Percentiles rank a stretch among this genome's conserved stretches.
Conservation (phyloP, 2,113 vertebrate species). For the Fukomys damarensis region DNA sequence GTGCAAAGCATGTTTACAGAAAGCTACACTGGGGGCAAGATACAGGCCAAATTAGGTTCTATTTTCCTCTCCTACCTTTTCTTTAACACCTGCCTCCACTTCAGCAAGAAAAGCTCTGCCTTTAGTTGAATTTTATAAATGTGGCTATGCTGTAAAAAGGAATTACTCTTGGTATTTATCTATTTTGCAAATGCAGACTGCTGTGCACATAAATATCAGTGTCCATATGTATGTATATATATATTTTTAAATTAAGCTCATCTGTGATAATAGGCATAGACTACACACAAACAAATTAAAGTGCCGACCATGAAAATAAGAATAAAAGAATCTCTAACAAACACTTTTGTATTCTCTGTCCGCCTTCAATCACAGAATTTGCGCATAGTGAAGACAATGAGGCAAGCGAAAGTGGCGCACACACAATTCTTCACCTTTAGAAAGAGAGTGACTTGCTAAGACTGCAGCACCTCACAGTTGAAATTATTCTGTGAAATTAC, state of each 20-base stretch:
- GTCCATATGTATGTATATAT: background rate
- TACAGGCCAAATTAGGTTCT: background rate
- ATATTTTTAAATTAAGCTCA: background rate
- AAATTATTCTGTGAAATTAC: conserved; percentile 63
- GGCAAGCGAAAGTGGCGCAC: background rate
- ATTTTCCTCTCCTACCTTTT: background rate
- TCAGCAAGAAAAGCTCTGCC: background rate
- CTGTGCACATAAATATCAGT: background rate
- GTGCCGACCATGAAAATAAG: background rate
- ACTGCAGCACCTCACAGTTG: conserved; percentile 37
- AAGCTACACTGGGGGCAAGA: background rate
- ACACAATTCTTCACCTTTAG: background rate
- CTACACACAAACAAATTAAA: background rate
- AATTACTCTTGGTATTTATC: background rate
- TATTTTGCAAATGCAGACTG: conserved; percentile 7
- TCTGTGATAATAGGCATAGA: background rate
- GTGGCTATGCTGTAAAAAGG: background rate
- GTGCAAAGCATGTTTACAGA: background rate
- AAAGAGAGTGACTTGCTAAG: background rate
- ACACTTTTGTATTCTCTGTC: background rate
- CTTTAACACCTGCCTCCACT: background rate
- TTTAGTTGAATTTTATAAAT: background rate
- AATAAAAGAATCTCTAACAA: background rate
- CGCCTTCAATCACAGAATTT: conserved; percentile 22
- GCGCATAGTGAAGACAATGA: background rate